Conservation (phyloP, 2,797 vertebrate genomes). For the Anableps anableps region DNA sequence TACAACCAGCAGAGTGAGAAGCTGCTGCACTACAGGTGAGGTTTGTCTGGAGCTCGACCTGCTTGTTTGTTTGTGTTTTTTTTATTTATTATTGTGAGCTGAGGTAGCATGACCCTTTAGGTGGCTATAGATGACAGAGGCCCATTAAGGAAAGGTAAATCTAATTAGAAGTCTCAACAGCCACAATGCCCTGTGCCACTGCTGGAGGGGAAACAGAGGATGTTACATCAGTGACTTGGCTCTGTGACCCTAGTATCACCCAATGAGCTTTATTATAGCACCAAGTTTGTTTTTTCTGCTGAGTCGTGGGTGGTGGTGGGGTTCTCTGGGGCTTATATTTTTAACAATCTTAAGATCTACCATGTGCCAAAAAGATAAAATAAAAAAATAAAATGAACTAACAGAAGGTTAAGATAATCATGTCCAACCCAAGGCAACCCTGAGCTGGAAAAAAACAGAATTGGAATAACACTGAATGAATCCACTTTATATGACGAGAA, state of each 20-base stretch:
- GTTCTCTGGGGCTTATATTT: neutral
- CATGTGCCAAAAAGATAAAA: neutral
- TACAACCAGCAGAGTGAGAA: slow-evolving; percentile 25
- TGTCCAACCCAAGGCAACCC: neutral
- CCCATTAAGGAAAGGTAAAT: slow-evolving; percentile 84
- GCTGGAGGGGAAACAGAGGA: slow-evolving; percentile 56
- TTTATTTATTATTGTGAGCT: slow-evolving; percentile 54
- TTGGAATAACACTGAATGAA: neutral
- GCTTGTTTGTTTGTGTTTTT: slow-evolving; percentile 46
- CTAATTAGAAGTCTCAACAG: slow-evolving; percentile 74
- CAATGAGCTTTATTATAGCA: slow-evolving; percentile 14
- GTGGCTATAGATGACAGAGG: slow-evolving; percentile 68
- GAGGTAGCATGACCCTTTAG: slow-evolving; percentile 58
- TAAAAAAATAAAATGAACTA: neutral
- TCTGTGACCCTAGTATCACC: slow-evolving; percentile 56
- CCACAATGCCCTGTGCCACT: slow-evolving; percentile 64
- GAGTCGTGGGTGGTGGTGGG: neutral
- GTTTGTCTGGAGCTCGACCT: slow-evolving; percentile 56
- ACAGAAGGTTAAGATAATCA: neutral
- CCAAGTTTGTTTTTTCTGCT: slow-evolving; percentile 27
- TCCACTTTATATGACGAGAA: slow-evolving; percentile 17
- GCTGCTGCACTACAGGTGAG: slow-evolving; percentile 60
- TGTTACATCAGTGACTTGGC: slow-evolving; percentile 56
- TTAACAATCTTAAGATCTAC: too few relatives aligned
- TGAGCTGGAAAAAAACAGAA: neutral